Conservation (phyloP, 1,140 invertebrate genomes). For the Drosophila lacertosa region DNA sequence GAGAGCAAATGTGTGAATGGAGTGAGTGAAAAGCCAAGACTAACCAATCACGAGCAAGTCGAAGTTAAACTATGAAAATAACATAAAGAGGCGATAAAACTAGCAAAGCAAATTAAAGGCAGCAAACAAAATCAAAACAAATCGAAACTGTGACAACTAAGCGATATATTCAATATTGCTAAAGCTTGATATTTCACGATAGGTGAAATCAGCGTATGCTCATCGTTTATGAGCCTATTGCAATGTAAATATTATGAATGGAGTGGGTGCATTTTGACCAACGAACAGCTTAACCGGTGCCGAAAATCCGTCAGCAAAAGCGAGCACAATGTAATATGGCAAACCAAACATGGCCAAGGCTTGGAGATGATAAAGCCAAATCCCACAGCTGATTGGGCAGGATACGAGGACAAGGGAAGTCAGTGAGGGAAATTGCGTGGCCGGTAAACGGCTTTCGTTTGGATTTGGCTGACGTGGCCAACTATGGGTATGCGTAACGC, state of each 20-base stretch:
- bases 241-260: not conserved
- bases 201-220: not conserved
- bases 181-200: not conserved
- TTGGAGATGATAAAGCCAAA: slow-evolving; percentile 4
- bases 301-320: not conserved
- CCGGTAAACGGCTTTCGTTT: slow-evolving; percentile 43
- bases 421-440: not conserved
- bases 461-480: slow-evolving; percentile 35
- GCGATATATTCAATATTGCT: not conserved
- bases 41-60: too few relatives aligned
- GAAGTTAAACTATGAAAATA: not conserved
- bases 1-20: too few relatives aligned
- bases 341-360: slow-evolving; percentile 23
- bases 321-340: slow-evolving; percentile 11
- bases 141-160: not conserved
- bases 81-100: not conserved
- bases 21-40: too few relatives aligned
- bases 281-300: not conserved
- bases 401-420: not conserved
- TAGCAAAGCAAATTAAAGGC: not conserved
- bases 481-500: slow-evolving; percentile 71
- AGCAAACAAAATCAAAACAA: not conserved
- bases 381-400: slow-evolving; percentile 1
- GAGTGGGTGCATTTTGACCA: not conserved
- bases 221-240: not conserved